Evolutionary conservation across 1,140 invertebrate genomes (phyloP), one percentile per base, ranked within the genome.

Genomic region (Pinna nobilis): DNA sequence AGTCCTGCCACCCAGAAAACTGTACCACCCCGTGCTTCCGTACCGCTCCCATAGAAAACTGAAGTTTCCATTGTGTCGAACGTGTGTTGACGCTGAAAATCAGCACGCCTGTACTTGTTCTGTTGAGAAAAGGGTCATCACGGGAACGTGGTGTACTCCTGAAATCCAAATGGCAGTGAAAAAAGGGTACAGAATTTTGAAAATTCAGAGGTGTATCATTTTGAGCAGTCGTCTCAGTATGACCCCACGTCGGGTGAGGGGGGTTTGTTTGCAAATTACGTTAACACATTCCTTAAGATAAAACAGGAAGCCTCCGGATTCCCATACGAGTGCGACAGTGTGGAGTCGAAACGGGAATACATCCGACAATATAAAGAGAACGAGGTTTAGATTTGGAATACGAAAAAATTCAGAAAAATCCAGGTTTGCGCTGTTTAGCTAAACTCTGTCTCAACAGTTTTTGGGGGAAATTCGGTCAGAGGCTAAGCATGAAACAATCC

Each of bases 121-220:
- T 13, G 74, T 76, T 30, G 60, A 66, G 18, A 47, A 89, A 51
- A 76, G 87, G 30, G 51, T 64, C 2, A 73, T 90, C 18, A 80
- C 63, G 1, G 88, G 88, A 59, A 88, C 84, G 3, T 90, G 87
- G 86, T 82, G 85, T 0, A 74, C 79, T 25, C 78, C 84, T 35
- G 89, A 90, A 80, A n/a, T 90, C 6, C 33, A 67, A 44, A 82
- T 85, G 69, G 89, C 89, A 1, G 44, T 88, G 3, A 50, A 81
- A 47, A 70, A 69, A 50, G 87, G 86, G 0, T 89, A 90, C 59
- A 76, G 75, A 71, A 79, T 91, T 55, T 2, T 86, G 6, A 59
- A 86, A 28, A 77, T 89, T 15, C 81, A 76, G 86, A 90, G 77
- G 82, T 90, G 7, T 90, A 86, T 84, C 70, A 88, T 49, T 81